Evolutionary conservation across 2,888 invertebrate species (phyloP), one percentile per base, ranked within the genome.

Genomic region (Exocentrus adspersus): DNA sequence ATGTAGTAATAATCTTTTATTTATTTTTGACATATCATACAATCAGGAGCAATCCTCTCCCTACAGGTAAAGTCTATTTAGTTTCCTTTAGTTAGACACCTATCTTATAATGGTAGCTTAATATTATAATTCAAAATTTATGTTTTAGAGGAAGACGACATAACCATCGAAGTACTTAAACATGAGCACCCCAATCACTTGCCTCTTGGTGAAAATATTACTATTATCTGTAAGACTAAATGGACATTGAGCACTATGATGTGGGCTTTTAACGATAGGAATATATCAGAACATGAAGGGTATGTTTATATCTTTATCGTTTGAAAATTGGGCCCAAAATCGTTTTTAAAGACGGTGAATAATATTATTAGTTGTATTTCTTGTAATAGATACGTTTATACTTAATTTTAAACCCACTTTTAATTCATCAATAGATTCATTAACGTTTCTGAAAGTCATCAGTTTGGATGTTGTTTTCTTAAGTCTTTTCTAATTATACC

Each of bases 191-290:
- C 80, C n/a, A 70, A 69, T 45, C 73, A 76, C 62, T 74, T 82
- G 65, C 79, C 80, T 21, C 76, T 84, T 65, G 86, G 85, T 41
- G 80, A 79, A 69, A 86, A 86, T 77, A 78, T 84, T 46, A 84
- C 87, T 14, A 76, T 89, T 28, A 83, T 83, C 67, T 89, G 89
- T 74, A 84, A 83, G 71, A 84, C 87, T 7, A 81, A 81, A 67
- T 82, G 84, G 71, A 81, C 85, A 46, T 79, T 80, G 37, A 84
- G 85, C 70, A 80, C 82, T 41, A 84, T 87, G 68, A 85, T 85
- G 84, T 90, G 90, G 90, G 85, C 82, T 42, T 84, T 84, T 60
- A 84, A 86, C 68, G 86, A 85, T 37, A 82, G 82, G 69, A 88
- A 87, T 77, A 82, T 88, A 51, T 86, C 86, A 42, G 81, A 81